Evolutionary conservation across 2,888 invertebrate genomes (phyloP), one percentile per base, ranked within the genome.

Genomic region (Alsophila aescularia): DNA sequence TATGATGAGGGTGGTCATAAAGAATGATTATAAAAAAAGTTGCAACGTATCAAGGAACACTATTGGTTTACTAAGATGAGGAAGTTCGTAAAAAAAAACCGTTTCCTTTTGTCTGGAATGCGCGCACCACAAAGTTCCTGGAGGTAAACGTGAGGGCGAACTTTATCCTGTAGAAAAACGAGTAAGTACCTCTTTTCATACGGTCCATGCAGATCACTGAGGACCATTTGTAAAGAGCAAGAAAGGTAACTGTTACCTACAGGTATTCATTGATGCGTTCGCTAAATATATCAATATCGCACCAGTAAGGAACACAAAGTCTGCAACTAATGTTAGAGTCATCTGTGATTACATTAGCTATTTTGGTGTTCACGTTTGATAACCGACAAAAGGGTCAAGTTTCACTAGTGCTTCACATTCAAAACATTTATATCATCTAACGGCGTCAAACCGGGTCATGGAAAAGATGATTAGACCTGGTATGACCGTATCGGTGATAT

Each of bases 131-230:
- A n/a, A n/a, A n/a, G n/a, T n/a, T n/a, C n/a, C n/a, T n/a, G n/a
- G n/a, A n/a, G n/a, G n/a, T n/a, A n/a, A n/a, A n/a, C n/a, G n/a
- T n/a, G n/a, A n/a, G n/a, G 68, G 69, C 1, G 27, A 43, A 5
- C 24, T 73, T 3, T 64, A 71, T 31, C 67, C 69, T 0, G 67
- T 70, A 3, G 32, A 40, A n/a, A 70, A 67, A n/a, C n/a, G n/a
- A 18, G 7, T 54, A 0, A 42, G 35, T 8, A 29, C 50, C 0
- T 67, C 71, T 0, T n/a, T n/a, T n/a, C n/a, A n/a, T n/a, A n/a
- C n/a, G n/a, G n/a, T n/a, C n/a, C n/a, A n/a, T n/a, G n/a, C 52
- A 31, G 73, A 70, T 29, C 70, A 62, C 42, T 16, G 65, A 2
- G 70, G 64, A 0, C 68, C 69, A 0, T 66, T 66, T 34, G 35